Percentiles rank a stretch among this genome's conserved stretches.
These are phyloP conservation scores for Psammodynastes pulverulentus DNA, from an alignment of 2,113 vertebrate genomes.

Conservation along the genomic window DNA sequence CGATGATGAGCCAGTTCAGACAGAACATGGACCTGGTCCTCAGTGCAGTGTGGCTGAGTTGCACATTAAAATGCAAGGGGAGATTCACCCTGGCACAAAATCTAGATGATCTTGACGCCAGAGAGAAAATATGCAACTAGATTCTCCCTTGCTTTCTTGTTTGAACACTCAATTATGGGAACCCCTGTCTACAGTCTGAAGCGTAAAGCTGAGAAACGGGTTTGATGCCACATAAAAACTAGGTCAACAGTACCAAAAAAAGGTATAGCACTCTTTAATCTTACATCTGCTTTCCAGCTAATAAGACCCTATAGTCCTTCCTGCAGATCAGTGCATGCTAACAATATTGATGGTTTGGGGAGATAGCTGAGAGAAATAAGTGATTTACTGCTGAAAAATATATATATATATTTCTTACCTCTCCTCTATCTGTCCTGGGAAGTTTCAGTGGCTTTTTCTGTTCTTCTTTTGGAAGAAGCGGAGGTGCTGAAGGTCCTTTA, in stretches of 20 bases:
- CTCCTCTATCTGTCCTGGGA: slow-evolving; percentile 55
- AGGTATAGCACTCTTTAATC: not conserved
- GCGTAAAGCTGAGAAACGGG: not conserved
- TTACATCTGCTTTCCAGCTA: not conserved
- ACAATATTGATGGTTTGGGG: slow-evolving; percentile 7
- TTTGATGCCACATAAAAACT: not conserved
- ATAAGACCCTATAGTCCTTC: slow-evolving; percentile 1
- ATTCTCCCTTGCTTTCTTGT: not conserved
- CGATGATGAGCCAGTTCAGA: slow-evolving; percentile 32
- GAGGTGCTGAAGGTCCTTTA: slow-evolving; percentile 64
- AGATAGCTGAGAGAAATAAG: slow-evolving; percentile 28
- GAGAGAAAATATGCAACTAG: not conserved
- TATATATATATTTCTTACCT: slow-evolving; percentile 64
- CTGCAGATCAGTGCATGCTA: not conserved
- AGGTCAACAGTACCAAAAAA: not conserved
- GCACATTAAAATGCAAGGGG: not conserved
- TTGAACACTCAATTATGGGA: not conserved
- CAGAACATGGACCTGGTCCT: not conserved
- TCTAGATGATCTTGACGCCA: not conserved
- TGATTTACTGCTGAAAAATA: slow-evolving; percentile 26
- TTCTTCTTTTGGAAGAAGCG: slow-evolving; percentile 67
- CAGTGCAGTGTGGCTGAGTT: not conserved
- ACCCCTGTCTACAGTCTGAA: not conserved
- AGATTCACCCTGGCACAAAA: not conserved
- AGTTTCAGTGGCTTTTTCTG: slow-evolving; percentile 66